Conservation (phyloP, 2,888 invertebrate species). For the Rosalia funebris region DNA sequence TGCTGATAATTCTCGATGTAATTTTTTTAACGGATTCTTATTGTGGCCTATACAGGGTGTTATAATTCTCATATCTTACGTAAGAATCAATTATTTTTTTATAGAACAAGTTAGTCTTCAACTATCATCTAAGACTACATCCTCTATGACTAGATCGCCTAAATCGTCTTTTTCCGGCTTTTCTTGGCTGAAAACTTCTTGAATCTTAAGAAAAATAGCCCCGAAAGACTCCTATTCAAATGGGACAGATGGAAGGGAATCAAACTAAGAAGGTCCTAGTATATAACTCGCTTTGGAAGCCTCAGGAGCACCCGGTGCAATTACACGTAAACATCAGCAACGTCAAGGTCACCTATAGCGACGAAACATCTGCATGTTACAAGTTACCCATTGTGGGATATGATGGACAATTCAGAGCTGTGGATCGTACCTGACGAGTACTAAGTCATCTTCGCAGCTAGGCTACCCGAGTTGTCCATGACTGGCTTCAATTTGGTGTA, state of each 20-base stretch:
- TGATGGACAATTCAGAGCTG: conserved; percentile 66
- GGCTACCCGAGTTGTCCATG: conserved; percentile 80
- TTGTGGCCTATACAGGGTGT: no score
- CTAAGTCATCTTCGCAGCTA: conserved; percentile 80
- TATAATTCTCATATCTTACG: no score
- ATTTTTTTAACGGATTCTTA: no score
- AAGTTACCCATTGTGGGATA: conserved; percentile 88
- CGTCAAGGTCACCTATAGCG: conserved; percentile 77
- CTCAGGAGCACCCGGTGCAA: conserved; percentile 80
- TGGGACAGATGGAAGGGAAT: conserved; percentile 59
- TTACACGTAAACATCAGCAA: conserved; percentile 76
- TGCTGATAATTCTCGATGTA: no score
- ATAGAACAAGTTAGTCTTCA: no score
- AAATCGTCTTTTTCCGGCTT: no score
- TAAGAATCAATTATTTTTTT: no score
- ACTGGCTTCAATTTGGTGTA: conserved; percentile 73
- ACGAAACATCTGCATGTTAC: conserved; percentile 75
- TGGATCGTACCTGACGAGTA: conserved; percentile 71
- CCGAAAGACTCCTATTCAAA: conserved; percentile 75
- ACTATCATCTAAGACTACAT: no score
- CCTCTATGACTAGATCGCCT: no score
- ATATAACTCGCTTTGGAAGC: conserved; percentile 85
- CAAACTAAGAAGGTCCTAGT: conserved; percentile 72
- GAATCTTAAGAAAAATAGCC: conserved; percentile 83
- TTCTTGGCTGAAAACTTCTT: no score